Evolutionary conservation across 2,888 invertebrate species (phyloP), one percentile per base, ranked within the genome.

Genomic region (Hirtodrosophila trivittata): DNA sequence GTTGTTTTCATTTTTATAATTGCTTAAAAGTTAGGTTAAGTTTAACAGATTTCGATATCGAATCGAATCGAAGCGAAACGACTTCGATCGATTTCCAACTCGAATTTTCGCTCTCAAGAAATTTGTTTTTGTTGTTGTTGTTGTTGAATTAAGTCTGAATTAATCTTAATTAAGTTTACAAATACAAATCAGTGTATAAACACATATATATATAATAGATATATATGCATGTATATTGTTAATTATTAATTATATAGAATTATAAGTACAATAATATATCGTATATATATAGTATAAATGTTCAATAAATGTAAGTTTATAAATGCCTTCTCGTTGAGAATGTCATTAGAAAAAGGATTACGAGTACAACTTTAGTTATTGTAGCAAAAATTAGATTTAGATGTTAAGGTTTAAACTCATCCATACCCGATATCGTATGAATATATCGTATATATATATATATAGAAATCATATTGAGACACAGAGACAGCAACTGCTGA

Each of bases 121-220:
- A 74, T 71, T 77, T 21, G 2, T 63, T 39, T 42, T 65, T 56
- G 66, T 45, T 66, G 5, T 66, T 21, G 2, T 21, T 21, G 5
- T 21, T 51, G n/a, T 54, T 71, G 59, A 74, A 70, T 76, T 73
- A 83, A 78, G 77, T 83, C 80, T 76, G 86, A 83, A 86, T 57
- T 73, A 78, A 75, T 78, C 83, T 80, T 78, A 86, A 78, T 80
- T 78, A 86, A 52, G 66, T 83, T 83, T 83, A 77, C 82, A 80
- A 77, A 76, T 77, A 81, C 66, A 75, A 82, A 82, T 82, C 82
- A 82, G 81, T 86, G 84, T 81, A 84, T 81, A 86, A 77, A 84
- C 83, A 76, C 77, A 67, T 41, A 57, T 82, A 45, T 59, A 66
- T 57, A 16, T 33, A 28, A 16, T 33, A 28, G 35, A 38, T 37